Conservation (phyloP, 2,797 vertebrate species). For the Balearica regulorum region DNA sequence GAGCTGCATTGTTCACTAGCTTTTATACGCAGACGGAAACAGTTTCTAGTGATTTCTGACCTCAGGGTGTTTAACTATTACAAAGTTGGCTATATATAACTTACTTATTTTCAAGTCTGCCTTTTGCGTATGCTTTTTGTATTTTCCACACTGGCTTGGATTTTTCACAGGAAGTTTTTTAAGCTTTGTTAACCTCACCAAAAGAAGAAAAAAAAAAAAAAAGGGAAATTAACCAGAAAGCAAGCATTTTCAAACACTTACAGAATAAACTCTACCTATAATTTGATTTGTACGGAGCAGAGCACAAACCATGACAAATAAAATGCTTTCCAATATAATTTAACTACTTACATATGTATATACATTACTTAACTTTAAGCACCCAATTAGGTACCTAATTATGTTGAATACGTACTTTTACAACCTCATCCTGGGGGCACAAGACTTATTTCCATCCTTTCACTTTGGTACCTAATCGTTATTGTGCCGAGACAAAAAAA, state of each 20-base stretch:
- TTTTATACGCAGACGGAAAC: not conserved
- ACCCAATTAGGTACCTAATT: not conserved
- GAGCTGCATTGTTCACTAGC: not conserved
- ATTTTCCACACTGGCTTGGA: not conserved
- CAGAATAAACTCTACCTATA: not conserved
- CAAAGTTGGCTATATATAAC: not conserved
- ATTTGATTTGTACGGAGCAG: not conserved
- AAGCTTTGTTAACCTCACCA: not conserved
- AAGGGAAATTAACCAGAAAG: not conserved
- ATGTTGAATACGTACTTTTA: not conserved
- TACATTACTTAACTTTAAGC: not conserved
- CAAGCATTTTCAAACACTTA: not conserved
- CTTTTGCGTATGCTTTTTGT: not conserved
- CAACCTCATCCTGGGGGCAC: not conserved
- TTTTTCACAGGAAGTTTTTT: not conserved
- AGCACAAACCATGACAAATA: not conserved
- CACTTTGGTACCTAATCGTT: not conserved
- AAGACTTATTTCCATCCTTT: not conserved
- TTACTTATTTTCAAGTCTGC: not conserved
- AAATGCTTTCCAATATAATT: not conserved
- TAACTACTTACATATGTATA: conserved; percentile 1
- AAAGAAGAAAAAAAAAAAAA: not conserved
- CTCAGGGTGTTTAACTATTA: not conserved
- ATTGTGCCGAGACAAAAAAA: not conserved
- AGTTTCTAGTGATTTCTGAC: not conserved